Evolutionary conservation across 30 jellyfish, hydroid and myxozoan genomes (phyloP), one percentile per base, ranked within the genome.

Genomic region (Aurelia aurita): DNA sequence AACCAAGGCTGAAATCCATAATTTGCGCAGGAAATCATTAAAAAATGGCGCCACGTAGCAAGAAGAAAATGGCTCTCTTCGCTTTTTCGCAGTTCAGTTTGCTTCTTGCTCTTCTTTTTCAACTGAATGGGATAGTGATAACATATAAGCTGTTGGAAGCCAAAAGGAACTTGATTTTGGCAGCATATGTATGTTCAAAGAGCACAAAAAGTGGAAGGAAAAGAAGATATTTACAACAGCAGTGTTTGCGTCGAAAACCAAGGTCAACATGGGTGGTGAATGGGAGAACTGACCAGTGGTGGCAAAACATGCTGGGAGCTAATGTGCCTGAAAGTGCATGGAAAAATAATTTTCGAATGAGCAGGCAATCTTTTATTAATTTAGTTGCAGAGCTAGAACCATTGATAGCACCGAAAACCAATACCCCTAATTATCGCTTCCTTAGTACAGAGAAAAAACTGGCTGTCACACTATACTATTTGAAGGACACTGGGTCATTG

Each of bases 401-500:
- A 22, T 87, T 12, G 35, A 87, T 78, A 19, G 69, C 82, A 43
- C 96, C 92, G 21, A 77, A 69, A 7, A 54, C 66, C 23, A 16
- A 25, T 44, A 51, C 93, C 32, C 96, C 96, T 5, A 78, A 78
- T 34, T 35, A 34, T 26, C 58, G 82, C 27, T 77, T 71, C 54
- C 61, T 87, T 7, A 3, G 53, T 34, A 22, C 92, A 29, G 82
- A 49, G 45, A 87, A 85, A 70, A 67, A 76, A 62, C 82, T 77
- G 67, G 93, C 92, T 0, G 46, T 77, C 23, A 51, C 80, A 62
- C 82, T 77, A 8, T 78, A 77, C 39, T 77, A 77, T 53, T 53
- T 87, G 60, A 87, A 87, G 76, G 96, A 77, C 74, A 62, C 93
- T 18, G 88, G 96, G n/a, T 77, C 92, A 3, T 27, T 45, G 59